Conservation (phyloP, 2,113 vertebrate genomes). For the Cyanoramphus novaezelandiae region DNA sequence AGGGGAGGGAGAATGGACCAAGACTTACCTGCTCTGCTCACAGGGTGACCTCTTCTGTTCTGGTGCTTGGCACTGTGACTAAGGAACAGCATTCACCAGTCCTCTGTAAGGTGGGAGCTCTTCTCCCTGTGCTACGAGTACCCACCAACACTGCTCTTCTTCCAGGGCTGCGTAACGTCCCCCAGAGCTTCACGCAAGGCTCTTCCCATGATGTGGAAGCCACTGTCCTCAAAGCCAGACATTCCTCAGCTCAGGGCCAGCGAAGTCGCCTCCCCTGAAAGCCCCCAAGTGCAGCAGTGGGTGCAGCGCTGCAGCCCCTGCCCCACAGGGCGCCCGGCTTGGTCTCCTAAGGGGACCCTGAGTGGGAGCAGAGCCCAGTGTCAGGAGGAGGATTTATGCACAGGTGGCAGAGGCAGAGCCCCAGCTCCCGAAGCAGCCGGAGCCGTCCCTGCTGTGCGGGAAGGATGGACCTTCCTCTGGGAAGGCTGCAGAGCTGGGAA, state of each 20-base stretch:
- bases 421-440: neutral
- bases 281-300: neutral
- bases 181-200: neutral
- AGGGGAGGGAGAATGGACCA: neutral
- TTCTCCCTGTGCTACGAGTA: neutral
- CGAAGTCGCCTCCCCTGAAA: neutral
- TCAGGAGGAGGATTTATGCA: neutral
- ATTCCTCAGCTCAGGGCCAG: neutral
- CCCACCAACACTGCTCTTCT: neutral
- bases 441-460: neutral
- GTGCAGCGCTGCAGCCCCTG: neutral
- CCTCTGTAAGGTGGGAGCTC: neutral
- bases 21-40: constrained; percentile 9
- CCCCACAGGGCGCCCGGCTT: neutral
- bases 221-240: neutral
- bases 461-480: neutral
- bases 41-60: neutral
- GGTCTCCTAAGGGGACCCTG: neutral
- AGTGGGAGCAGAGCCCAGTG: neutral
- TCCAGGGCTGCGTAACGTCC: accelerated
- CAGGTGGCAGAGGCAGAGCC: neutral
- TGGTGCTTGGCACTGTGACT: neutral
- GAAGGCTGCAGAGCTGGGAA: neutral
- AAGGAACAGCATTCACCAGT: neutral
- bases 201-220: neutral